Percentiles rank a stretch among this genome's conserved stretches.
These are phyloP conservation scores for Paguma larvata DNA, from an alignment of 2,797 vertebrate species.

Conservation along the genomic window DNA sequence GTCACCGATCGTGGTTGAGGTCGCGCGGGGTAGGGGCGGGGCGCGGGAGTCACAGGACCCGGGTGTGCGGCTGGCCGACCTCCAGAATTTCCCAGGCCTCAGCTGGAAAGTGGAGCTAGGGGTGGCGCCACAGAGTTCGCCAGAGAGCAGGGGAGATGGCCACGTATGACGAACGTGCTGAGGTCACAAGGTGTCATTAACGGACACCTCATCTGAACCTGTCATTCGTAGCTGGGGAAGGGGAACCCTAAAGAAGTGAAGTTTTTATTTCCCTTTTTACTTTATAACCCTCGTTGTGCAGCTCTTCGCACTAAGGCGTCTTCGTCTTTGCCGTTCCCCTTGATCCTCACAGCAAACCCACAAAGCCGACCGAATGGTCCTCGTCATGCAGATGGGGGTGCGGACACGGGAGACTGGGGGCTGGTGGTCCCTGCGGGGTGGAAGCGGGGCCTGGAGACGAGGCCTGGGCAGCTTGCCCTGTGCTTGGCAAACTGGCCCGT, in stretches of 20 bases:
- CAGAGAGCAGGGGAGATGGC: accelerated
- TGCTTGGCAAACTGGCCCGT: accelerated
- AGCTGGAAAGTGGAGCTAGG: background rate
- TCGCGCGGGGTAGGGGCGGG: too few relatives aligned
- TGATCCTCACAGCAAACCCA: background rate
- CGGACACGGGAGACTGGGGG: accelerated
- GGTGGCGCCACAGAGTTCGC: accelerated
- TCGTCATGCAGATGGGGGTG: accelerated
- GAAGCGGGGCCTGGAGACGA: too few relatives aligned
- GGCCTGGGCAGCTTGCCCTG: background rate
- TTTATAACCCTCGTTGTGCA: background rate
- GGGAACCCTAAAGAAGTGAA: background rate
- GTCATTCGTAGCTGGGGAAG: background rate
- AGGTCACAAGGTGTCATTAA: background rate
- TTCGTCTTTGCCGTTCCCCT: background rate
- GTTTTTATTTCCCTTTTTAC: background rate
- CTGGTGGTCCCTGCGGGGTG: background rate
- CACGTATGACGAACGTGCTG: accelerated
- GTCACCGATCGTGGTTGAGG: accelerated
- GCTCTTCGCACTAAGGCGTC: background rate
- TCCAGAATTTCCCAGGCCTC: too few relatives aligned
- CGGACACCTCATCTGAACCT: background rate
- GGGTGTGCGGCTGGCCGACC: accelerated
- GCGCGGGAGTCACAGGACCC: background rate
- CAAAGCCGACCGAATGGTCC: accelerated